Percentiles rank a stretch among this genome's conserved stretches.
Evolutionary conservation across 1,140 invertebrate genomes (phyloP).

Genomic region (Pogonognathellus flavescens): DNA sequence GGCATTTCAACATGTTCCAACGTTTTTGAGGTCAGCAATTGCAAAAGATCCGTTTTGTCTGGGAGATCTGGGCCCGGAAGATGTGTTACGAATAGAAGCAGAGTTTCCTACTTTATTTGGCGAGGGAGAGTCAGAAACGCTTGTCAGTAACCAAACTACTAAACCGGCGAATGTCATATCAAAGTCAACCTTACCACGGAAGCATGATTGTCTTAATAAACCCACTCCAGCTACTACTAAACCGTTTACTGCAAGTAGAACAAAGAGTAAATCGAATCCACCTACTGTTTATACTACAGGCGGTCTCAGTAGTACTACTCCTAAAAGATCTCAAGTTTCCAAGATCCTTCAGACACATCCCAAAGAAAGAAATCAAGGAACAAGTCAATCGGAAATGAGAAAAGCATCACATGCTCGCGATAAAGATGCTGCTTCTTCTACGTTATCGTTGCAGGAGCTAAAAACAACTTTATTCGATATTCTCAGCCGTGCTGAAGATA

Average conservation of each 20-base stretch:
- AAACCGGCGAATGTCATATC: neutral
- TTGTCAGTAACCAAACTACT: neutral
- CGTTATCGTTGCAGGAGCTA: neutral
- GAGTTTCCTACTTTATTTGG: slow-evolving; percentile 61
- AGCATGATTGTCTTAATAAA: slow-evolving; percentile 19
- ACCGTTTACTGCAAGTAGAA: neutral
- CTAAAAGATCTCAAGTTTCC: neutral
- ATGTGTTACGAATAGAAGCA: slow-evolving; percentile 61
- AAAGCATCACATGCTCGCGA: neutral
- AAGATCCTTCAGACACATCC: neutral
- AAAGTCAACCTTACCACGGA: neutral
- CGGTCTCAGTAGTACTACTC: neutral
- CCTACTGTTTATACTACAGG: too few species aligned
- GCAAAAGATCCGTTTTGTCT: slow-evolving; percentile 61
- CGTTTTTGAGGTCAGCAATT: slow-evolving; percentile 59
- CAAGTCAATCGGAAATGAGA: neutral
- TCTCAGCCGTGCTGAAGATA: neutral
- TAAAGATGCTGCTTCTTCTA: neutral
- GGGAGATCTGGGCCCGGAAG: slow-evolving; percentile 60
- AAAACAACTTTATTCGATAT: slow-evolving; percentile 11
- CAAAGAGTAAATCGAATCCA: neutral
- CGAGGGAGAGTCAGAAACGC: neutral
- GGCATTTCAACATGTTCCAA: slow-evolving; percentile 12
- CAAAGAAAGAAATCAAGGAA: neutral
- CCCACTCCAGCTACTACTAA: neutral